phyloP scores from a whole-genome alignment of 2,888 invertebrate genomes.

The Timema podura region DNA sequence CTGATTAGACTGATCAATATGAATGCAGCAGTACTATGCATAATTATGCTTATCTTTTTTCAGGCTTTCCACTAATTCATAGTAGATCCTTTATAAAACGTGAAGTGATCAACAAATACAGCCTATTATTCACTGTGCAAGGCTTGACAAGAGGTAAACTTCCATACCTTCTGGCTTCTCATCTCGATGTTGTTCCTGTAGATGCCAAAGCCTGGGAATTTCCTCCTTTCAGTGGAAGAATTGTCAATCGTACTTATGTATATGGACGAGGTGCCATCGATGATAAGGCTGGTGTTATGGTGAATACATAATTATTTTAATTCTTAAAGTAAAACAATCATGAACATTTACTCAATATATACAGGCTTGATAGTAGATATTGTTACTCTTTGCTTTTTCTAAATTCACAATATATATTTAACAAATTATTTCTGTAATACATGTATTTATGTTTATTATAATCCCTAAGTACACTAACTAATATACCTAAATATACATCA shows the following conservation, averaged over 20 bases:
- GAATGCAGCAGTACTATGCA: neutral
- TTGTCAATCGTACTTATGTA: slow-evolving; percentile 41
- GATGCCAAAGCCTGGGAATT: slow-evolving; percentile 38
- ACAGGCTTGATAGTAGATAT: neutral
- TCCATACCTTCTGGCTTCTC: slow-evolving; percentile 48
- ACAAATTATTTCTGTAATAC: too few species aligned
- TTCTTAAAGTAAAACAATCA: slow-evolving; percentile 10
- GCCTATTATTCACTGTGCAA: slow-evolving; percentile 45
- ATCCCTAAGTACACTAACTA: too few species aligned
- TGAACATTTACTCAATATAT: neutral
- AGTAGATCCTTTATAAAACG: slow-evolving; percentile 36
- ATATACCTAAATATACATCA: too few species aligned
- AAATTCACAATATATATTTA: too few species aligned
- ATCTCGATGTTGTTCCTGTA: slow-evolving; percentile 51
- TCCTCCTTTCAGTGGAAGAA: slow-evolving; percentile 45
- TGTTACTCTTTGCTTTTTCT: too few species aligned
- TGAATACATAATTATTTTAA: slow-evolving; percentile 34
- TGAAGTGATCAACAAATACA: slow-evolving; percentile 42
- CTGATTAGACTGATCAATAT: too few species aligned
- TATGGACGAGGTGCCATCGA: slow-evolving; percentile 51
- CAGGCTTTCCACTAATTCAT: slow-evolving; percentile 40
- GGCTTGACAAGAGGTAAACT: slow-evolving; percentile 40
- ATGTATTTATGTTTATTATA: too few species aligned
- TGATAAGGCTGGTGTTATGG: slow-evolving; percentile 48
- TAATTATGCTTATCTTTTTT: slow-evolving; percentile 19